Conservation (phyloP, 2,888 invertebrate species). For the Dryocosmus kuriphilus region DNA sequence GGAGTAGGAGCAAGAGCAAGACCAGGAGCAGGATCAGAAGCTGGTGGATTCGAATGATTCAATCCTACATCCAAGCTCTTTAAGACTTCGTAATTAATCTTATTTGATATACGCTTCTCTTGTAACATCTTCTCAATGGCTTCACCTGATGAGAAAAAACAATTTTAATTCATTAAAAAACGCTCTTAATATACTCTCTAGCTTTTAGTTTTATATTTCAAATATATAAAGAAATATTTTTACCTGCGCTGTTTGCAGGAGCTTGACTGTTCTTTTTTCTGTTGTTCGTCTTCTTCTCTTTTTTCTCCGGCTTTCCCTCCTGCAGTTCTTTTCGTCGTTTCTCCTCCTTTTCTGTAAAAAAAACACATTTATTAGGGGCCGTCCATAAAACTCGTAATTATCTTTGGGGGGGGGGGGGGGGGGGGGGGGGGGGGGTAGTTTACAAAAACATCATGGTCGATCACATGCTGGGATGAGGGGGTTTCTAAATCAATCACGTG, state of each 20-base stretch:
- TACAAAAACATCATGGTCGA: too few relatives aligned
- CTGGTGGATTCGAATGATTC: conserved; percentile 51
- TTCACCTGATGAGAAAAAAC: conserved; percentile 82
- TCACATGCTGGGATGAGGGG: too few relatives aligned
- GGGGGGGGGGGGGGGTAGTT: too few relatives aligned
- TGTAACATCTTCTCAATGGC: conserved; percentile 97
- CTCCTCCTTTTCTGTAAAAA: conserved; percentile 87
- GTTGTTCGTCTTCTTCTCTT: conserved; percentile 85
- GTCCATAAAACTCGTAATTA: too few relatives aligned
- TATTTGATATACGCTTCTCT: conserved; percentile 96
- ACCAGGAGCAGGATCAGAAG: conserved; percentile 32
- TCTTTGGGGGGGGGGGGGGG: too few relatives aligned
- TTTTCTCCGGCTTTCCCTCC: conserved; percentile 91
- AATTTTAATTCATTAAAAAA: conserved; percentile 14
- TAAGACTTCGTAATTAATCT: conserved; percentile 98
- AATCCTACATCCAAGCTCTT: conserved; percentile 84
- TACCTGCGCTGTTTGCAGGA: conserved; percentile 81
- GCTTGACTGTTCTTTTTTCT: conserved; percentile 82
- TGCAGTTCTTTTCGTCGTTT: conserved; percentile 88
- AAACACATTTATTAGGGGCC: conserved; percentile 12
- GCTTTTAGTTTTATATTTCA: not conserved
- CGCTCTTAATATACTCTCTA: not conserved
- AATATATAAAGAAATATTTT: conserved; percentile 39
- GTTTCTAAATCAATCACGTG: too few relatives aligned
- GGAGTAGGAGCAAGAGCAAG: conserved; percentile 40